Evolutionary conservation across 2,888 invertebrate species (phyloP), one percentile per base, ranked within the genome.

Genomic region (Exocentrus adspersus): DNA sequence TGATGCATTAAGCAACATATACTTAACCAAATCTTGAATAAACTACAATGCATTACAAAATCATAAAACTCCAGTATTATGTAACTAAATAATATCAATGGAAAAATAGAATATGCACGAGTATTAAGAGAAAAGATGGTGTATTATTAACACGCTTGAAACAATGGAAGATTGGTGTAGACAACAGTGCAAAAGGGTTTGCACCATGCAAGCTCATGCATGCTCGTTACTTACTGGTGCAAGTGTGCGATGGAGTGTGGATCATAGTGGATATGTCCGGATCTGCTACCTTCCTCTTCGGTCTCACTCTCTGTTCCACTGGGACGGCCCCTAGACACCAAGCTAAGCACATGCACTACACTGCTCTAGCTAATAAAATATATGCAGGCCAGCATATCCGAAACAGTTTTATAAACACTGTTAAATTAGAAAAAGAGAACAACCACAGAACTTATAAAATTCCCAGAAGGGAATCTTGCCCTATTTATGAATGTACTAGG

Each of bases 231-330:
- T 79, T 86, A 83, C 78, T 86, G 86, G 76, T 86, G 86, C 75
- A 85, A 83, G 67, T 85, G 85, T 53, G 84, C 79, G 81, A 84
- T 79, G 73, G 79, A 78, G 72, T 77, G 79, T 67, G 79, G 70
- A 74, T 81, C 79, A 74, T 79, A 82, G 62, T 76, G 84, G 78
- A 60, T 83, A 78, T 74, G 83, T 62, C 84, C 84, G 62, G 84
- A 78, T 62, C 81, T 76, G 77, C 81, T 78, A 78, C 87, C 83
- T 76, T 89, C 89, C 74, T 90, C 91, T 83, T 92, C 92, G 68
- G 90, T 91, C 83, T 92, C 92, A 81, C 91, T 91, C 85, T 91
- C 88, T 81, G 89, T 90, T 81, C 90, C 87, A 79, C 87, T 87
- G 79, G 87, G 87, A 78, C 86, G 84, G 77, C 81, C 79, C 82